Conservation (phyloP, 2,888 invertebrate genomes). For the Odontocerum albicorne region DNA sequence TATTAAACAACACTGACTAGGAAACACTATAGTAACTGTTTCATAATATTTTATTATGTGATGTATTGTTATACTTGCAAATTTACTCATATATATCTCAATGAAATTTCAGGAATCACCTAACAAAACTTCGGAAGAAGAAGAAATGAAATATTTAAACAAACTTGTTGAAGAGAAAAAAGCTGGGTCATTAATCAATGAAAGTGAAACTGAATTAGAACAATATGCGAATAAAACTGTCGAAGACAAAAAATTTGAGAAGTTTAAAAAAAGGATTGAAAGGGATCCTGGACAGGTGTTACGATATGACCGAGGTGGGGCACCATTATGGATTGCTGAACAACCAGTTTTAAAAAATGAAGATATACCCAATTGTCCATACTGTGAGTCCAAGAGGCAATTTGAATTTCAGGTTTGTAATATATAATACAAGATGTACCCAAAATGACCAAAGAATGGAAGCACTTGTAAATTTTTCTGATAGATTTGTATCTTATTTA, state of each 20-base stretch:
- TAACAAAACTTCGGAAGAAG: constrained; percentile 52
- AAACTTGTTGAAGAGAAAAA: constrained; percentile 59
- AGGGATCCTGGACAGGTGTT: constrained; percentile 79
- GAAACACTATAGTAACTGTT: no score
- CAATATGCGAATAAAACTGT: constrained; percentile 61
- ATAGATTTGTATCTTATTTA: no score
- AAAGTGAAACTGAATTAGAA: constrained; percentile 69
- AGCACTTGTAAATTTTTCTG: no score
- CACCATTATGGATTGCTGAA: constrained; percentile 82
- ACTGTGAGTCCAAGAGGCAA: constrained; percentile 73
- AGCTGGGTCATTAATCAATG: constrained; percentile 63
- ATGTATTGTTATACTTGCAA: no score
- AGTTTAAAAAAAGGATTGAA: constrained; percentile 72
- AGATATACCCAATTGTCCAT: constrained; percentile 70
- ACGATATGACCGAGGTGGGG: constrained; percentile 77
- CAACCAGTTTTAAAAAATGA: constrained; percentile 50
- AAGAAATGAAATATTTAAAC: constrained; percentile 50
- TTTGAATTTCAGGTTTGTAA: constrained; percentile 96
- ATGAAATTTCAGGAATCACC: constrained; percentile 12
- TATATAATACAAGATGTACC: no score
- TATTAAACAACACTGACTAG: neutral
- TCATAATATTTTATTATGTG: no score
- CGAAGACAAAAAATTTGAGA: constrained; percentile 76
- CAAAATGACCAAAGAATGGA: no score
- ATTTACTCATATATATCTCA: no score